A percentile compares a stretch with the other conserved stretches of the same genome.
phyloP scores from a whole-genome alignment of 2,113 vertebrate species.

The Mola mola region DNA sequence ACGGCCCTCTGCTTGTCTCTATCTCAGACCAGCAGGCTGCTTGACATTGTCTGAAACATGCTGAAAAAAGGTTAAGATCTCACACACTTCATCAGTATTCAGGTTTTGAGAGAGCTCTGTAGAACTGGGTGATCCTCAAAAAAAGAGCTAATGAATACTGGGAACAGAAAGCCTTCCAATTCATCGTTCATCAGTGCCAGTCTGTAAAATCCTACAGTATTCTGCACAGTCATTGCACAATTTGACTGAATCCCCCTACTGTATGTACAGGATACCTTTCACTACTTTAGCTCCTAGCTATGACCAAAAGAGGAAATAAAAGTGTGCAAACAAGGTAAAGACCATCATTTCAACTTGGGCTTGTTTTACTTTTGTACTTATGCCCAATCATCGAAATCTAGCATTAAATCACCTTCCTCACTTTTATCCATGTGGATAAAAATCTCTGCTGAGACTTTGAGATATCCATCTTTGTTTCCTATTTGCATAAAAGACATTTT shows the following conservation, averaged over 20 bases:
- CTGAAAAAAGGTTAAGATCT: conserved; percentile 58
- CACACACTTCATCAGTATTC: conserved; percentile 64
- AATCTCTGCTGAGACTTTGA: no score
- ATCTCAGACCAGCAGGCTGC: conserved; percentile 36
- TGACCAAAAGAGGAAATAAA: no score
- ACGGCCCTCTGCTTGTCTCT: conserved; percentile 30
- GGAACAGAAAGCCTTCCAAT: conserved; percentile 21
- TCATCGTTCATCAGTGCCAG: conserved; percentile 24
- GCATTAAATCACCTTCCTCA: no score
- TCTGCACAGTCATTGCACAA: neutral
- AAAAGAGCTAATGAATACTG: conserved; percentile 43
- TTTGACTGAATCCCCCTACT: neutral
- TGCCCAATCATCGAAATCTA: no score
- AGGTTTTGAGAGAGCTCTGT: conserved; percentile 31
- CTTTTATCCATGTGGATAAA: no score
- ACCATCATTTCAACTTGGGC: no score
- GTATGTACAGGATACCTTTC: no score
- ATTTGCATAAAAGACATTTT: no score
- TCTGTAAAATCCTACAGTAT: neutral
- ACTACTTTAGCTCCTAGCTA: no score
- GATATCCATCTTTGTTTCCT: no score
- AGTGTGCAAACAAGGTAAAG: no score
- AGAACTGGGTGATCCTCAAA: conserved; percentile 47
- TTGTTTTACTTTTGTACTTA: no score
- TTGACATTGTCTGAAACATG: conserved; percentile 54